Percentiles rank a stretch among this genome's conserved stretches.
phyloP scores from a whole-genome alignment of 2,113 vertebrate species.

The Alectura lathami region DNA sequence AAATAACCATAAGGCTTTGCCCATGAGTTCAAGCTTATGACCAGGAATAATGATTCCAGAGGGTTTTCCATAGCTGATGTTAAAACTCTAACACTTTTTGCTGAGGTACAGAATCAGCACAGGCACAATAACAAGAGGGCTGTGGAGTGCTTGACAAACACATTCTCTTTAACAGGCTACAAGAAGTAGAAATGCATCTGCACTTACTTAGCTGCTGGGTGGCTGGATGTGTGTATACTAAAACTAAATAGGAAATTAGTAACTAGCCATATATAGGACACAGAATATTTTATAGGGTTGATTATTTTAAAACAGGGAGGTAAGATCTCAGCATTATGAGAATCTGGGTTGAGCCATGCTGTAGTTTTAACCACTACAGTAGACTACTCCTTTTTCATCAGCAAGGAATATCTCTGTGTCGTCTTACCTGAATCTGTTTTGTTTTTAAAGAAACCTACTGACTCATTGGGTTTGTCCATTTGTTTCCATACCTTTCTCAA shows the following conservation, averaged over 20 bases:
- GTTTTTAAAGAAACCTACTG: not conserved
- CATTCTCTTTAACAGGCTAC: not conserved
- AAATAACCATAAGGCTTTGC: not conserved
- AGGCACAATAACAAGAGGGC: not conserved
- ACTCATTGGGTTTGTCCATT: not conserved
- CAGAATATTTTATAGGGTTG: not conserved
- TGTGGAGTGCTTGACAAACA: not conserved
- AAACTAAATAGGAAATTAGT: not conserved
- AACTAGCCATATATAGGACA: not conserved
- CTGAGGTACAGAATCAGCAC: not conserved
- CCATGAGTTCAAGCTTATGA: not conserved
- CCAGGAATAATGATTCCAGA: rapidly evolving
- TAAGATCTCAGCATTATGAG: not conserved
- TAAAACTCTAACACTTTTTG: not conserved
- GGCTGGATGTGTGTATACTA: not conserved
- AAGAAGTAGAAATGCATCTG: not conserved
- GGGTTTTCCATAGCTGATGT: not conserved
- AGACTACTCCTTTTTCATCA: not conserved
- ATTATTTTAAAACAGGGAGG: not conserved
- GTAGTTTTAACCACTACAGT: not conserved
- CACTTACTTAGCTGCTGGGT: not conserved
- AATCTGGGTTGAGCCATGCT: not conserved
- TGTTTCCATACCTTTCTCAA: not conserved
- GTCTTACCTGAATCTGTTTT: not conserved
- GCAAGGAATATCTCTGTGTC: not conserved